Conservation (phyloP, 2,888 invertebrate species). For the Sussaba pulchella region DNA sequence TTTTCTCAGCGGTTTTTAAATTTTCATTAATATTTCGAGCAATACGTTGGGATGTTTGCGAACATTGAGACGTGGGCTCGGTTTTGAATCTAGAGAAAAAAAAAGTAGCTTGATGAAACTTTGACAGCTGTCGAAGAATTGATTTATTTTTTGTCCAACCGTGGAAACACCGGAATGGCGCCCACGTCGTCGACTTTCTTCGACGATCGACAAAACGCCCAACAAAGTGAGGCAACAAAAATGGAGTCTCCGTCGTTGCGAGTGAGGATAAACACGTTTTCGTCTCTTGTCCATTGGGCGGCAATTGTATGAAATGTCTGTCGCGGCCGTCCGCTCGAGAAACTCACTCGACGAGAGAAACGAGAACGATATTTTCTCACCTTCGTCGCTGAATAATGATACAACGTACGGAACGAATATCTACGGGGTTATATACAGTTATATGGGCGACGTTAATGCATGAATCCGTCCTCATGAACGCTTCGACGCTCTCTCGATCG, state of each 20-base stretch:
- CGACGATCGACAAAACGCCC: constrained; percentile 19
- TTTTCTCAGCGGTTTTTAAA: too few relatives aligned
- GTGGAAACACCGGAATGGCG: constrained; percentile 15
- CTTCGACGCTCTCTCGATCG: constrained; percentile 49
- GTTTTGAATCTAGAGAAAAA: too few relatives aligned
- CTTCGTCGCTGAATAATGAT: constrained; percentile 55
- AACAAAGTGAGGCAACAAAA: neutral
- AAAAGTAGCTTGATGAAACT: too few relatives aligned
- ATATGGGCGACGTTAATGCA: neutral
- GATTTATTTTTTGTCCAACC: constrained; percentile 28
- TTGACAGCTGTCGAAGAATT: too few relatives aligned
- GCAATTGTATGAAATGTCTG: constrained; percentile 65
- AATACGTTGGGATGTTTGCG: too few relatives aligned
- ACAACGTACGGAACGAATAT: constrained; percentile 22
- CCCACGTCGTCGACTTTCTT: constrained; percentile 40
- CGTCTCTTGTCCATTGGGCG: constrained; percentile 27
- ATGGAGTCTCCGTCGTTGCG: constrained; percentile 11
- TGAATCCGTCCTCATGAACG: constrained; percentile 36
- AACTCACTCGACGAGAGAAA: constrained; percentile 20
- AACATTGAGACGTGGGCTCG: too few relatives aligned
- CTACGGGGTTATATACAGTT: constrained; percentile 28
- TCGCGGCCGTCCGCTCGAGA: constrained; percentile 18
- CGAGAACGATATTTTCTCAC: constrained; percentile 53
- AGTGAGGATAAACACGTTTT: constrained; percentile 52
- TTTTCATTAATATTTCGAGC: too few relatives aligned